phyloP scores from a whole-genome alignment of 2,888 invertebrate species.

The Aphelenchoides bicaudatus region DNA sequence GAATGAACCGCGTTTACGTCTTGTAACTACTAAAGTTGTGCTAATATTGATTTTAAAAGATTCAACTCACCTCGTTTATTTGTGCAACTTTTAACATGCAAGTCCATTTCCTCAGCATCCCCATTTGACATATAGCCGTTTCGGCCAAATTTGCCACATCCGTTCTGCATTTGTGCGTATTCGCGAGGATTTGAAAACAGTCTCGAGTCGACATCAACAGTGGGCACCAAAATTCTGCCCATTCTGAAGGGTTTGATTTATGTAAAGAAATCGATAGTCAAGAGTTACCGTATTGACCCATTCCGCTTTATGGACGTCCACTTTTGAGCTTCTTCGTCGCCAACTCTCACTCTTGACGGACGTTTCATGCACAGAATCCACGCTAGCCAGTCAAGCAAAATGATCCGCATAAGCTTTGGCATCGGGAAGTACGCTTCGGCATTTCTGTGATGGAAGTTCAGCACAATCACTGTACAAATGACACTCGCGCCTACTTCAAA shows the following conservation, averaged over 20 bases:
- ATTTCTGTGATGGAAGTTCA: constrained; percentile 67
- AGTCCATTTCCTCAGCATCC: background rate
- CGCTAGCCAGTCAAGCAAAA: constrained; percentile 52
- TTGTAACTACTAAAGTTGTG: background rate
- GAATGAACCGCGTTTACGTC: background rate
- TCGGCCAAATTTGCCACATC: constrained; percentile 12
- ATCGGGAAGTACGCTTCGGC: constrained; percentile 58
- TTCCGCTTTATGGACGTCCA: constrained; percentile 3
- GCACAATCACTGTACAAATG: constrained; percentile 62
- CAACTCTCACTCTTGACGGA: constrained; percentile 39
- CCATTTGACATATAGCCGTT: constrained; percentile 7
- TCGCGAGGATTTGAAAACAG: constrained; percentile 26
- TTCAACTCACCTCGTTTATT: constrained; percentile 13
- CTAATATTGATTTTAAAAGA: too few species aligned
- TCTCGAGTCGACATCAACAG: constrained; percentile 29
- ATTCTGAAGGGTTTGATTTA: too few species aligned
- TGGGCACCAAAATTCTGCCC: constrained; percentile 22
- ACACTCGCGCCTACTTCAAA: constrained; percentile 58
- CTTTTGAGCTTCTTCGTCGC: constrained; percentile 21
- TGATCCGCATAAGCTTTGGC: constrained; percentile 42
- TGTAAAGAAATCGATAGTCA: too few species aligned
- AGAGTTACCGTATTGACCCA: constrained; percentile 5
- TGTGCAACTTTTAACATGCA: constrained; percentile 28
- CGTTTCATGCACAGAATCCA: constrained; percentile 50
- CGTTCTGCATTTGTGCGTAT: constrained; percentile 20